phyloP scores from a whole-genome alignment of 2,888 invertebrate species.

The Pediacus dermestoides region DNA sequence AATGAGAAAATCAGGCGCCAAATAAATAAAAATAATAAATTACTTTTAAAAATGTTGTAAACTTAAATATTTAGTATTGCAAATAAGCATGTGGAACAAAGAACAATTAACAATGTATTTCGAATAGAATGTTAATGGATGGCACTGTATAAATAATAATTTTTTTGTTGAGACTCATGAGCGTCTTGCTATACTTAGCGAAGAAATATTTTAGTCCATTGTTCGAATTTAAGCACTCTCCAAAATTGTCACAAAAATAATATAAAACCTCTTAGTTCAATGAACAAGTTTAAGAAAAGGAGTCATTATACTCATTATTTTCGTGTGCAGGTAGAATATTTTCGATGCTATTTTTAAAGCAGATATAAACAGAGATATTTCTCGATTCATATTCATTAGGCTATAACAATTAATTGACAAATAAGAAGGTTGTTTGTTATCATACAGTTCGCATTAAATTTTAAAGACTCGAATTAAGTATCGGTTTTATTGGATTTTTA shows the following conservation, averaged over 20 bases:
- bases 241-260: constrained; percentile 34
- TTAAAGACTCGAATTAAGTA: too few relatives aligned
- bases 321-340: constrained; percentile 12
- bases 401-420: background rate
- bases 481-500: too few relatives aligned
- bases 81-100: too few relatives aligned
- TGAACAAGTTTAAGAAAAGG: constrained; percentile 31
- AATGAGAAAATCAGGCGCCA: constrained; percentile 1
- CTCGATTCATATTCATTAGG: constrained; percentile 8
- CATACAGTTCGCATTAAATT: too few relatives aligned
- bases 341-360: constrained; percentile 7
- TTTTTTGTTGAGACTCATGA: too few relatives aligned
- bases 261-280: constrained; percentile 32
- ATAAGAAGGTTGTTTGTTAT: too few relatives aligned
- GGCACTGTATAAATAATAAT: too few relatives aligned
- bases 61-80: too few relatives aligned
- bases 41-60: too few relatives aligned
- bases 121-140: too few relatives aligned
- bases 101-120: too few relatives aligned
- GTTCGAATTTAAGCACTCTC: constrained; percentile 26
- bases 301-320: constrained; percentile 33
- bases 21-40: constrained; percentile 1
- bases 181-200: constrained; percentile 24
- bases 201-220: constrained; percentile 20
- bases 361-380: constrained; percentile 9